These are phyloP conservation scores for Liasis olivaceus DNA, from an alignment of 2,797 vertebrate species.

Conservation along the genomic window DNA sequence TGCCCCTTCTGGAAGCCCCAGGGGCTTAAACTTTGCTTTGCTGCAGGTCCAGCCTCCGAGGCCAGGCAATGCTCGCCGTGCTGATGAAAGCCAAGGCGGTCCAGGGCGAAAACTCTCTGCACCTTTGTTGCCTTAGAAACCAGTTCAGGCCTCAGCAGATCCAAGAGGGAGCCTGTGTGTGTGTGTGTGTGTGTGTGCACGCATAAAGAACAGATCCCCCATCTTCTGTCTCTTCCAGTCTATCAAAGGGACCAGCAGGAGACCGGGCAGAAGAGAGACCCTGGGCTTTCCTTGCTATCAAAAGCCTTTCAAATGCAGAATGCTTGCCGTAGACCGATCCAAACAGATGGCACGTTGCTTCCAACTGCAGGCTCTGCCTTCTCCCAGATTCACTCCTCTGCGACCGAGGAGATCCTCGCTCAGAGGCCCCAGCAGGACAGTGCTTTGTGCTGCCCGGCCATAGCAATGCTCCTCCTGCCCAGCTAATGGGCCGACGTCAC, in stretches of 20 bases:
- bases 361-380: too few species aligned
- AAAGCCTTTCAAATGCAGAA: neutral
- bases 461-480: neutral
- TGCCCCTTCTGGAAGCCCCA: neutral
- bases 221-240: neutral
- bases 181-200: neutral
- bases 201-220: too few species aligned
- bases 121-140: neutral
- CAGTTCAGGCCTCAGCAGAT: neutral
- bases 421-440: neutral
- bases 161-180: neutral
- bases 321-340: neutral
- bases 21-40: too few species aligned
- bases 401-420: neutral
- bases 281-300: neutral
- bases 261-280: too few species aligned
- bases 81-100: too few species aligned
- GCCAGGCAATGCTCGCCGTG: too few species aligned
- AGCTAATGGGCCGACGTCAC: neutral
- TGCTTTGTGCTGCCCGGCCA: neutral
- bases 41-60: too few species aligned
- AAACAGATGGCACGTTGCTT: neutral
- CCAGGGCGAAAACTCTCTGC: neutral
- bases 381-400: too few species aligned
- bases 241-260: neutral